These are phyloP conservation scores for Phrynocephalus guinanensis DNA, from an alignment of 2,797 vertebrate species.

Conservation along the genomic window DNA sequence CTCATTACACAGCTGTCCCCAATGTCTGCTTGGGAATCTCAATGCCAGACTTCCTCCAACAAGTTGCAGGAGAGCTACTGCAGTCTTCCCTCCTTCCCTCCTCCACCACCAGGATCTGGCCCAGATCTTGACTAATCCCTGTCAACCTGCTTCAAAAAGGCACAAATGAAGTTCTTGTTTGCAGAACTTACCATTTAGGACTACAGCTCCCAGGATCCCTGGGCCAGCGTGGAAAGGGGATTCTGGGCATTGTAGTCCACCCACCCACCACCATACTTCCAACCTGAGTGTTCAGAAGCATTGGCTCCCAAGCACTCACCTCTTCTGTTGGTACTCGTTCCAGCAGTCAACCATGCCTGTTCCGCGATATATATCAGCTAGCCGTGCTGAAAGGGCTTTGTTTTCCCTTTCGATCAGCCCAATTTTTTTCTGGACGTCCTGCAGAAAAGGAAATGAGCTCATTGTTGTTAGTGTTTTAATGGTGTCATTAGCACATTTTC, in stretches of 20 bases:
- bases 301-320: conserved; percentile 45
- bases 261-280: too few species aligned
- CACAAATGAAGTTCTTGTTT: too few species aligned
- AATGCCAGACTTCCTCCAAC: background rate
- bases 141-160: background rate
- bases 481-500: background rate
- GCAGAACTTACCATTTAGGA: too few species aligned
- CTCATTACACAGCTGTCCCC: background rate
- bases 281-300: background rate
- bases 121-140: background rate
- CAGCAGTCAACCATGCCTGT: conserved; percentile 73
- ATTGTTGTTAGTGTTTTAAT: background rate
- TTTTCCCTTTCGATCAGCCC: conserved; percentile 75
- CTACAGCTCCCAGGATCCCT: background rate
- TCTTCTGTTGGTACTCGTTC: conserved; percentile 71
- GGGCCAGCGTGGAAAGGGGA: background rate
- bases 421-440: conserved; percentile 73
- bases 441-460: background rate
- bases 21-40: background rate
- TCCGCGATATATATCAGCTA: conserved; percentile 66
- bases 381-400: conserved; percentile 67
- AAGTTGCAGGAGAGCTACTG: too few species aligned
- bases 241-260: background rate
- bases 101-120: background rate
- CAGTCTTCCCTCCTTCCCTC: background rate